Base-by-base conservation (phyloP, 2,113 vertebrate species). In the Delphinus delphis region DNA sequence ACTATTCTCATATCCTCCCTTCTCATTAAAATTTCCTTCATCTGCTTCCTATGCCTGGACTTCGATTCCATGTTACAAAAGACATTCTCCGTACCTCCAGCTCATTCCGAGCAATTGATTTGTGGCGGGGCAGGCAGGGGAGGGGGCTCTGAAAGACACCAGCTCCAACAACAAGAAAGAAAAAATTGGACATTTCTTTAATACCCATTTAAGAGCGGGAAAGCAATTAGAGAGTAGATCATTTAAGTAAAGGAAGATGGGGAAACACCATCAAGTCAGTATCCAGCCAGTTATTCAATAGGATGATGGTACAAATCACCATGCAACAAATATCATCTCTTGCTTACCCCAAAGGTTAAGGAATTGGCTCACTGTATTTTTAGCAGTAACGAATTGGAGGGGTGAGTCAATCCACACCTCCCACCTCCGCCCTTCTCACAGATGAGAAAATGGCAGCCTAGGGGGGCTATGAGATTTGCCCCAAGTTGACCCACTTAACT, bases 361-460 rank as follows among this genome's bases (percentile, higher is more conserved):
- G 41, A 84, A 91, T 10, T 38, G 50, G 68, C 41, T 77, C 12
- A 14, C 0, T 41, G 74, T 28, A 15, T 21, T 21, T 90, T 95
- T 36, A 80, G 65, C 65, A 91, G 70, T 80, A 53, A 88, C 67
- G 70, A 71, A 65, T 25, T 50, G 76, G 55, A 92, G 23, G 38
- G 55, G 25, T 3, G 44, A n/a, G 15, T 63, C 13, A 38, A 4
- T 14, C 7, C 38, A 1, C 14, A 12, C 15, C 41, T 9, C 15
- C 21, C 3, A 5, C 5, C 9, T 26, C 14, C 0, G 5, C 2
- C 20, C 76, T n/a, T 62, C 55, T 41, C 65, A 13, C 3, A 33
- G 86, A 26, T 10, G 17, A 91, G 70, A 50, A 65, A 25, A 36
- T 3, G 26, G 53, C 67, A 55, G 14, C 58, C 50, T 8, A 5